Evolutionary conservation across 2,888 invertebrate genomes (phyloP), one percentile per base, ranked within the genome.

Genomic region (Anoncus sp.): DNA sequence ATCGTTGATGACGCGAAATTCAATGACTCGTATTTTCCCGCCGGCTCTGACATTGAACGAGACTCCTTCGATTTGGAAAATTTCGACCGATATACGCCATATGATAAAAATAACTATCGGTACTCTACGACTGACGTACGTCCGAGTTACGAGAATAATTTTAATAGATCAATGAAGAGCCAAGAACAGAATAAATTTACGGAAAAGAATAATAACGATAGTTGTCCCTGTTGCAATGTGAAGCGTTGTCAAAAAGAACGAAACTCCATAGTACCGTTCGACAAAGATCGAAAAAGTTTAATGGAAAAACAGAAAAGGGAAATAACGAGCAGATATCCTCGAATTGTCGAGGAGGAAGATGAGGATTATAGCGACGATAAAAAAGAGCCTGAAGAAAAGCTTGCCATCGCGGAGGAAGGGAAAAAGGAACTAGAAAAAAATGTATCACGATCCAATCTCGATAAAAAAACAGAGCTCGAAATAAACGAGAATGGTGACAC

Each of bases 301-400:
- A 4, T 35, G 10, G 62, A 40, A 14, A 27, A 27, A 51, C 18
- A 57, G 55, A 43, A 24, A 2, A 20, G 35, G 24, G 65, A 43
- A 12, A 55, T 12, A 40, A 53, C 20, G n/a, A 65, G 49, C 76
- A 70, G 45, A 6, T 82, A 84, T 35, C 63, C 59, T 27, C 81
- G 83, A 16, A 81, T 85, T 27, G 62, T 66, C 0, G 83, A 86
- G 16, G 83, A 86, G 16, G 79, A 82, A 1, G 82, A 84, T 7
- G 79, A 79, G 2, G 45, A 51, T 43, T 66, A 60, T 14, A 60
- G 55, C 24, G n/a, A 24, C 18, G 55, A 66, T 18, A 38, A 45
- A 9, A 59, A 77, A 47, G 49, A 53, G 10, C 43, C 45, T 1
- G 43, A 40, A 12, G 27, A 71, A 63, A 60, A 70, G 9, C 71